phyloP scores from a whole-genome alignment of 1,140 invertebrate genomes.

The Armadillidium nasatum region DNA sequence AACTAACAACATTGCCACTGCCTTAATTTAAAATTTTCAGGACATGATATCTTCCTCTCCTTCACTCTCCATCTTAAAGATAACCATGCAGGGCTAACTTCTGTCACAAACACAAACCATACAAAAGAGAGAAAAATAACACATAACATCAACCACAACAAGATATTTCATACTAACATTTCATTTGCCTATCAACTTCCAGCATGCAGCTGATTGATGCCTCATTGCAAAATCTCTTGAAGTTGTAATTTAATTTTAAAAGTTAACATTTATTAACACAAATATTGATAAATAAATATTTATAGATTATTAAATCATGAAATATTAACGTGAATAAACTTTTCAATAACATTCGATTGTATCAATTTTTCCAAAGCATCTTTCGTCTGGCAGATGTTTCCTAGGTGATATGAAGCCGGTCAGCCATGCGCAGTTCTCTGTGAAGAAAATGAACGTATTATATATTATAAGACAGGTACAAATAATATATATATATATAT shows the following conservation, averaged over 20 bases:
- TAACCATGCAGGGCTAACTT: not conserved
- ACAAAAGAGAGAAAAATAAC: not conserved
- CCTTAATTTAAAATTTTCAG: not conserved
- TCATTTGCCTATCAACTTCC: not conserved
- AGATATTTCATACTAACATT: not conserved
- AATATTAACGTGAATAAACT: too few relatives aligned
- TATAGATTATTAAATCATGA: too few relatives aligned
- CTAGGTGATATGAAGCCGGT: conserved; percentile 3
- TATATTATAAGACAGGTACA: too few relatives aligned
- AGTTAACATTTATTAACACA: not conserved
- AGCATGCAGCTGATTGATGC: conserved; percentile 11
- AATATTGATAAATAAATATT: not conserved
- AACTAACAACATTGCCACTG: not conserved
- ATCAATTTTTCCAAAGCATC: not conserved
- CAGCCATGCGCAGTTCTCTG: not conserved
- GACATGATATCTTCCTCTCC: not conserved
- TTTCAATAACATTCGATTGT: too few relatives aligned
- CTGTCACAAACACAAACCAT: not conserved
- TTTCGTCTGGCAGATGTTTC: conserved; percentile 5
- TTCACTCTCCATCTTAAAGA: not conserved
- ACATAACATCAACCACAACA: not conserved
- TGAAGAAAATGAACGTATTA: not conserved
- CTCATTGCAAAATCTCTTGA: not conserved
- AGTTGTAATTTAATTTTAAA: not conserved
- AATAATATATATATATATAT: too few relatives aligned